Conservation (phyloP, 2,797 vertebrate species). For the Rhabdophis nuchalis region DNA sequence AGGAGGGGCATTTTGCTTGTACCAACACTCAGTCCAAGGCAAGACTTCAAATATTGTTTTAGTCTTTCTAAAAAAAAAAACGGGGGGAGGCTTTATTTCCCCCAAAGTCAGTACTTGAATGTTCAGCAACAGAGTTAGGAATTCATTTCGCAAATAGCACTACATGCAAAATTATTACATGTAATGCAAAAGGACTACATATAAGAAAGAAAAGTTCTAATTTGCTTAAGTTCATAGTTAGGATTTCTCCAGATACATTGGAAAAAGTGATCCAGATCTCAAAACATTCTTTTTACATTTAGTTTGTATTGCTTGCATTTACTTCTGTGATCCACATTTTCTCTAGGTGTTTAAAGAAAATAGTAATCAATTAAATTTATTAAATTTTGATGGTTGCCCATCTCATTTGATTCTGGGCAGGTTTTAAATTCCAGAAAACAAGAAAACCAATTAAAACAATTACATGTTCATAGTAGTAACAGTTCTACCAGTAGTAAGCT, state of each 20-base stretch:
- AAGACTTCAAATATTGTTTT: not conserved
- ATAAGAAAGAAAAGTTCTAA: not conserved
- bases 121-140: not conserved
- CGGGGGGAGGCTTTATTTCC: too few species aligned
- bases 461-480: not conserved
- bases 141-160: not conserved
- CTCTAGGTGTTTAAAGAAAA: not conserved
- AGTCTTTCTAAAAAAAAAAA: not conserved
- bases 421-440: not conserved
- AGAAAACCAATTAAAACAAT: not conserved
- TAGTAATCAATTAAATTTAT: not conserved
- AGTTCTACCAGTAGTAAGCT: not conserved
- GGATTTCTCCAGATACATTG: fast-evolving
- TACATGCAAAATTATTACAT: not conserved
- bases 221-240: not conserved
- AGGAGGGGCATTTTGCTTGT: not conserved
- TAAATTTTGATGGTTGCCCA: not conserved
- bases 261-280: not conserved
- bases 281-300: not conserved
- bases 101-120: not conserved
- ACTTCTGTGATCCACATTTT: not conserved
- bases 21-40: not conserved
- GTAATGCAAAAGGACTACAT: not conserved
- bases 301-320: too few species aligned
- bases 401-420: not conserved